Evolutionary conservation across 2,888 invertebrate species (phyloP).

Genomic region (Tridacna gigas): DNA sequence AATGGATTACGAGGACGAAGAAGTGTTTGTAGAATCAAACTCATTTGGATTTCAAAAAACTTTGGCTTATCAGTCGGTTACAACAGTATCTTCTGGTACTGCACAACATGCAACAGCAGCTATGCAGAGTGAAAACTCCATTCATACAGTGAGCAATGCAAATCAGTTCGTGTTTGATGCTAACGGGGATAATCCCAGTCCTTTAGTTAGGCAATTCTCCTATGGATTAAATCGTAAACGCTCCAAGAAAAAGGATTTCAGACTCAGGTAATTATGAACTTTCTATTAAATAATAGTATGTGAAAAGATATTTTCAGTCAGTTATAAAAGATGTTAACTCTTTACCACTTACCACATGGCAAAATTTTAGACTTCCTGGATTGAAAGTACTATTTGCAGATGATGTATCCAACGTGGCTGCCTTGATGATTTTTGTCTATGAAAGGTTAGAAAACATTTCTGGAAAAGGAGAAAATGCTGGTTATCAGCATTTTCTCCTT

Average conservation of each 20-base stretch:
- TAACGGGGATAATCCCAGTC: constrained; percentile 18
- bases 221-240: constrained; percentile 43
- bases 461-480: background rate
- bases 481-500: background rate
- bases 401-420: background rate
- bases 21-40: constrained; percentile 55
- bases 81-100: constrained; percentile 18
- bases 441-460: background rate
- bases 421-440: background rate
- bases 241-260: constrained; percentile 42
- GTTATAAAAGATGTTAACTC: too few species aligned
- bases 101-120: constrained; percentile 12
- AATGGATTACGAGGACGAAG: constrained; percentile 62
- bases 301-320: too few species aligned
- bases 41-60: constrained; percentile 37
- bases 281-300: too few species aligned
- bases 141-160: constrained; percentile 7
- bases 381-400: background rate
- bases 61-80: constrained; percentile 4
- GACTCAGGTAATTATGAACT: constrained; percentile 31
- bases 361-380: too few species aligned
- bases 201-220: constrained; percentile 23
- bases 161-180: constrained; percentile 28
- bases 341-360: too few species aligned
- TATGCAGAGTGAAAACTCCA: constrained; percentile 18